These are phyloP conservation scores for Agriotes lineatus DNA, from an alignment of 2,888 invertebrate genomes.

Conservation along the genomic window DNA sequence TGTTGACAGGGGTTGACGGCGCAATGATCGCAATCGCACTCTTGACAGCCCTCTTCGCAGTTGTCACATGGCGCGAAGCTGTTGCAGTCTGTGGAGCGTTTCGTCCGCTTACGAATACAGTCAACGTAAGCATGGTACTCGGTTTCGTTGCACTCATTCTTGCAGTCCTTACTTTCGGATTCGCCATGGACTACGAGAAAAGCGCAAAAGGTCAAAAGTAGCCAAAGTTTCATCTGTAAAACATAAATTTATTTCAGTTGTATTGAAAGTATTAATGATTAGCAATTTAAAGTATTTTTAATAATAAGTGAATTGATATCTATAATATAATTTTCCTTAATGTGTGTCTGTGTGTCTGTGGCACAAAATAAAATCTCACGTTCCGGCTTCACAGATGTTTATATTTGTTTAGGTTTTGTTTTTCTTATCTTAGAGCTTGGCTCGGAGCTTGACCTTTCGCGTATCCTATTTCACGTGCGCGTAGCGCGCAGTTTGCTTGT, in stretches of 20 bases:
- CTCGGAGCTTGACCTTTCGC: too few relatives aligned
- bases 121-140: constrained; percentile 59
- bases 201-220: constrained; percentile 14
- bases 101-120: constrained; percentile 57
- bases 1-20: constrained; percentile 48
- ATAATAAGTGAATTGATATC: too few relatives aligned
- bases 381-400: too few relatives aligned
- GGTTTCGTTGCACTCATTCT: constrained; percentile 55
- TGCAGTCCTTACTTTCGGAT: constrained; percentile 24
- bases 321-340: too few relatives aligned
- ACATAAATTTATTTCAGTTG: too few relatives aligned
- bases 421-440: too few relatives aligned
- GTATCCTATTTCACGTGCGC: too few relatives aligned
- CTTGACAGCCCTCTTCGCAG: constrained; percentile 48
- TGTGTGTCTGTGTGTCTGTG: too few relatives aligned
- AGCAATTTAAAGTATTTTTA: too few relatives aligned
- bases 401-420: too few relatives aligned
- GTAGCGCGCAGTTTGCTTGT: too few relatives aligned
- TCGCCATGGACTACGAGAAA: neutral
- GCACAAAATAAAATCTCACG: too few relatives aligned
- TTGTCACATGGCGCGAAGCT: constrained; percentile 45
- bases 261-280: neutral
- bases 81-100: constrained; percentile 51
- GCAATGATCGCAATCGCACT: constrained; percentile 58
- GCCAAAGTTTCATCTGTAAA: constrained; percentile 37